Conservation (phyloP, 2,113 vertebrate genomes). For the Acanthochromis polyacanthus region DNA sequence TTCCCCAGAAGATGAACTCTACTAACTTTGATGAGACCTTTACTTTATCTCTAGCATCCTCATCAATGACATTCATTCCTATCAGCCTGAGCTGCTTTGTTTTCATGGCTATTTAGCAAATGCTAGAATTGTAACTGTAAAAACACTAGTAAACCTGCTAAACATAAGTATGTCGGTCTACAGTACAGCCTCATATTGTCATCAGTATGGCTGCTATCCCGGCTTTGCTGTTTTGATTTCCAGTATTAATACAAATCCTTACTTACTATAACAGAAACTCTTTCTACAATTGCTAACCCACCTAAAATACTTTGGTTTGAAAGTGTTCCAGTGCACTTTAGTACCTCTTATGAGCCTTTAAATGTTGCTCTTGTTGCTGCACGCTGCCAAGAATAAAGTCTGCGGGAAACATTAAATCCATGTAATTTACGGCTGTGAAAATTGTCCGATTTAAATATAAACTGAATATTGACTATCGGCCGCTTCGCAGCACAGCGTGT, state of each 20-base stretch:
- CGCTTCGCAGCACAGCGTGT: slow-evolving; percentile 18
- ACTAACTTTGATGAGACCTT: not conserved
- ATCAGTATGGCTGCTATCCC: not conserved
- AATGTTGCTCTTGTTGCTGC: slow-evolving; percentile 34
- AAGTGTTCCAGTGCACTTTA: slow-evolving; percentile 37
- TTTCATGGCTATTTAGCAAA: not conserved
- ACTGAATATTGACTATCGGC: slow-evolving; percentile 37
- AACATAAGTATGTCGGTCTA: not conserved
- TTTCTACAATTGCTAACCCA: slow-evolving; percentile 21
- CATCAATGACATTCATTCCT: not conserved
- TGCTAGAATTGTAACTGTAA: not conserved
- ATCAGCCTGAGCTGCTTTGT: not conserved
- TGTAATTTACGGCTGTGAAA: slow-evolving; percentile 54
- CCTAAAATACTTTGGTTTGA: slow-evolving; percentile 25
- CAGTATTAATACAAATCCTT: slow-evolving; percentile 9
- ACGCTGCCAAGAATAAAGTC: slow-evolving; percentile 43
- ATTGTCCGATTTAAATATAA: slow-evolving; percentile 35
- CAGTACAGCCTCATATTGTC: not conserved
- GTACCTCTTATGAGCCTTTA: slow-evolving; percentile 27
- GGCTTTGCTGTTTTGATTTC: not conserved
- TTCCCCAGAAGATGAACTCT: not conserved
- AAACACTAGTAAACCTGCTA: not conserved
- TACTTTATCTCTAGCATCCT: not conserved
- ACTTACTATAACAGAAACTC: not conserved
- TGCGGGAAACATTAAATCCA: slow-evolving; percentile 35